phyloP scores from a whole-genome alignment of 2,113 vertebrate species.

The Tylochromis polylepis region DNA sequence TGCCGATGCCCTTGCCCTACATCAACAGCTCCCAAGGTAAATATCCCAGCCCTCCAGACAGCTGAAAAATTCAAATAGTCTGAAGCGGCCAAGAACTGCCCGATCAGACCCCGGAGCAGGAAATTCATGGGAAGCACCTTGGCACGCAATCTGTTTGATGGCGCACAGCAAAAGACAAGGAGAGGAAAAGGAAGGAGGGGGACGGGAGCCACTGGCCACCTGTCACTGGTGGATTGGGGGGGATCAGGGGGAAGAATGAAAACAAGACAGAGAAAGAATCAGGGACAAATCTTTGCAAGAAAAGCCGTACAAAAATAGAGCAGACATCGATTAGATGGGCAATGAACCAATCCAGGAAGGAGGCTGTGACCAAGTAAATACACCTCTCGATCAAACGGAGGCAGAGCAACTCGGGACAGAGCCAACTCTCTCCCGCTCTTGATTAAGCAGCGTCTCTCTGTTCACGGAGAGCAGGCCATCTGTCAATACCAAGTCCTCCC shows the following conservation, averaged over 20 bases:
- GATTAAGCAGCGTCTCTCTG: conserved; percentile 38
- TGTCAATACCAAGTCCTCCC: conserved; percentile 62
- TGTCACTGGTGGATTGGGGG: conserved; percentile 50
- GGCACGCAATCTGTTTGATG: conserved; percentile 25
- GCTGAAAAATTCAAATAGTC: conserved; percentile 56
- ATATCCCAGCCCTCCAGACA: conserved; percentile 36
- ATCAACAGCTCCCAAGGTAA: conserved; percentile 45
- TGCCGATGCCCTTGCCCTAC: conserved; percentile 37
- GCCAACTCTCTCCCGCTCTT: conserved; percentile 34
- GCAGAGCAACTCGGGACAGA: conserved; percentile 5
- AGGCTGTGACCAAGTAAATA: conserved; percentile 37
- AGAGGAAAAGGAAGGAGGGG: background rate
- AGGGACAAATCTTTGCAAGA: background rate
- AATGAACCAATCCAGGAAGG: conserved; percentile 22
- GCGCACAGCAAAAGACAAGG: conserved; percentile 24
- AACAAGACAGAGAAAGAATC: background rate
- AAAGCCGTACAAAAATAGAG: background rate
- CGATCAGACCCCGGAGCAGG: conserved; percentile 45
- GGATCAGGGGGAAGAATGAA: conserved; percentile 12
- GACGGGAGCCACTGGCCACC: conserved; percentile 40
- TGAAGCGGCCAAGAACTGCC: conserved; percentile 28
- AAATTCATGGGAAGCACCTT: conserved; percentile 50
- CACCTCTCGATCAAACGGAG: conserved; percentile 34
- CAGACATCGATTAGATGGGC: conserved; percentile 30
- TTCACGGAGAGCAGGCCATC: conserved; percentile 64